A percentile compares a stretch with the other conserved stretches of the same genome.
These are phyloP conservation scores for Netta rufina DNA, from an alignment of 2,797 vertebrate genomes.

Conservation along the genomic window DNA sequence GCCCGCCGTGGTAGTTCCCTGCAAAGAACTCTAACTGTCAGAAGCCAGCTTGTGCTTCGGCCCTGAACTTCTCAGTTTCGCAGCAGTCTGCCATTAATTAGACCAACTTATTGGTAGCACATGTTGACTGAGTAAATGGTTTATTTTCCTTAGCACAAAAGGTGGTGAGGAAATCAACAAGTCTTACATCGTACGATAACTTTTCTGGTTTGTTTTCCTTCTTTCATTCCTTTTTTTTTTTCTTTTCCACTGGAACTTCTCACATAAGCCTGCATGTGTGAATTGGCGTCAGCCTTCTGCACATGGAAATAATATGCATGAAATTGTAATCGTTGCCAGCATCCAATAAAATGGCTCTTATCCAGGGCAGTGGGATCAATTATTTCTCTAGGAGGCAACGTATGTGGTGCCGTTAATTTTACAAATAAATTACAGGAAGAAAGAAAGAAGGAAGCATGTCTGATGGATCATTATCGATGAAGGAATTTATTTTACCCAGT, in stretches of 20 bases:
- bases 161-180: slow-evolving; percentile 87
- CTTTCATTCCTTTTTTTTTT: neutral
- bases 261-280: slow-evolving; percentile 71
- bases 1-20: slow-evolving; percentile 55
- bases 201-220: slow-evolving; percentile 61
- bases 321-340: slow-evolving; percentile 18
- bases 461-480: neutral
- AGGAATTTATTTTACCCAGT: neutral
- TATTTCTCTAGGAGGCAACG: neutral
- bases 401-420: slow-evolving; percentile 18
- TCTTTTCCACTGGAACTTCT: neutral
- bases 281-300: slow-evolving; percentile 78
- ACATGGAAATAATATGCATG: slow-evolving; percentile 48
- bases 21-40: slow-evolving; percentile 78
- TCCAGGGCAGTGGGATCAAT: slow-evolving; percentile 34
- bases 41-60: slow-evolving; percentile 68
- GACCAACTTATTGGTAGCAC: slow-evolving; percentile 84
- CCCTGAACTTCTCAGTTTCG: neutral
- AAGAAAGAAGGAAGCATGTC: neutral
- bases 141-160: slow-evolving; percentile 83
- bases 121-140: slow-evolving; percentile 75
- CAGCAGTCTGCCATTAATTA: slow-evolving; percentile 84
- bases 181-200: slow-evolving; percentile 77
- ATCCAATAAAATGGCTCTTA: neutral
- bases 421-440: slow-evolving; percentile 9